phyloP scores from a whole-genome alignment of 2,888 invertebrate genomes.

The Spodoptera littoralis region DNA sequence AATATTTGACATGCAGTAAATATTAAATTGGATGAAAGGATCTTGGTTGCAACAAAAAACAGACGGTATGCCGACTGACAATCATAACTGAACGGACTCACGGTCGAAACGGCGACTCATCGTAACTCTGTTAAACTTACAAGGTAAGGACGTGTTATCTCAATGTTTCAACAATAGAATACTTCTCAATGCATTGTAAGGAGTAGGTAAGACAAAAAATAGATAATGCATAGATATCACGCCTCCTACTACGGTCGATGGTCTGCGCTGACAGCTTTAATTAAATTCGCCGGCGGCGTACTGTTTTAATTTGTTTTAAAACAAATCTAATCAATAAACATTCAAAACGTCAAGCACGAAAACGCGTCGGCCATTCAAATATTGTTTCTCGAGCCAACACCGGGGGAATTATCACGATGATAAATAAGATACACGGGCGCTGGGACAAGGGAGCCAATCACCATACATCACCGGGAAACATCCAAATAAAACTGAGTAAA shows the following conservation, averaged over 20 bases:
- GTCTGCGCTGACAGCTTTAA: constrained; percentile 76
- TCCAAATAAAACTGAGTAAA: constrained; percentile 83
- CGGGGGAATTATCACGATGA: constrained; percentile 85
- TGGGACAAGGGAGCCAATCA: constrained; percentile 87
- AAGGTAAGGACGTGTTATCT: constrained; percentile 77
- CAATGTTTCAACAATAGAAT: constrained; percentile 78
- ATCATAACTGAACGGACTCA: constrained; percentile 68
- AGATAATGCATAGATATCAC: constrained; percentile 74
- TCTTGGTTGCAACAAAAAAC: constrained; percentile 71
- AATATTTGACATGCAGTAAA: constrained; percentile 83
- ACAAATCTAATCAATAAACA: constrained; percentile 82
- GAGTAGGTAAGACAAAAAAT: constrained; percentile 69
- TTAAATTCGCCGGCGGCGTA: constrained; percentile 78
- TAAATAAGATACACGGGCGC: constrained; percentile 84
- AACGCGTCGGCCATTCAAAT: constrained; percentile 77
- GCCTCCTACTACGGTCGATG: constrained; percentile 62
- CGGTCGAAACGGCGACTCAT: constrained; percentile 76
- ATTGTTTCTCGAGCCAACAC: constrained; percentile 79
- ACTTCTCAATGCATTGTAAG: constrained; percentile 75
- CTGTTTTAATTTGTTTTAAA: constrained; percentile 81
- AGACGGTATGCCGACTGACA: constrained; percentile 65
- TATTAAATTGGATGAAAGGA: constrained; percentile 79
- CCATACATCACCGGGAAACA: constrained; percentile 86
- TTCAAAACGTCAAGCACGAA: constrained; percentile 75
- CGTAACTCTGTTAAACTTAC: constrained; percentile 77